A percentile compares a stretch with the other conserved stretches of the same genome.
phyloP scores from a whole-genome alignment of 2,113 vertebrate species.

The Apeltes quadracus region DNA sequence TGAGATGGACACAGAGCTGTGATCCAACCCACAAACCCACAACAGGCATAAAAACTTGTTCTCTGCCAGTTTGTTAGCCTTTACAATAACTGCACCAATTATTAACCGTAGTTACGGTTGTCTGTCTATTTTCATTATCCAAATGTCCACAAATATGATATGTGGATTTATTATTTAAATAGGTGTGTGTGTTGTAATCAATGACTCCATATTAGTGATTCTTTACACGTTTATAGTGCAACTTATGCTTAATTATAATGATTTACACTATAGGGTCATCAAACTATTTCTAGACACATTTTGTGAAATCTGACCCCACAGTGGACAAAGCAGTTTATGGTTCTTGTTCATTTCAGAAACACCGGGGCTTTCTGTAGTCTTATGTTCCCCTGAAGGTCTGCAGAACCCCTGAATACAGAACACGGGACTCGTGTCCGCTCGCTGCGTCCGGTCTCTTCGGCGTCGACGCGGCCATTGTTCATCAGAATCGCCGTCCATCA shows the following conservation, averaged over 20 bases:
- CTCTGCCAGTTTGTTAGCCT: neutral
- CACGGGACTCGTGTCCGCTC: constrained; percentile 8
- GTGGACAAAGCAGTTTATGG: neutral
- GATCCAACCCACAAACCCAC: constrained; percentile 15
- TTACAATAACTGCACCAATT: neutral
- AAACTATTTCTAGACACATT: neutral
- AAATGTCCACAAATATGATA: neutral
- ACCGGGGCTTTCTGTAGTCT: too few species aligned
- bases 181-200: neutral
- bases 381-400: neutral
- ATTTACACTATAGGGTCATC: constrained; percentile 5
- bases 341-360: neutral
- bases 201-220: neutral
- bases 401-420: constrained; percentile 1
- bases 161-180: too few species aligned
- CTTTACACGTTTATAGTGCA: neutral
- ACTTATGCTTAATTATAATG: neutral
- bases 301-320: neutral
- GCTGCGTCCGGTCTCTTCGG: neutral
- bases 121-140: neutral
- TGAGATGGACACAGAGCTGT: constrained; percentile 9
- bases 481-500: neutral
- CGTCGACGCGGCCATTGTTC: constrained; percentile 16
- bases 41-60: constrained; percentile 1
- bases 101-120: neutral